Conservation (phyloP, 2,888 invertebrate genomes). For the Coleophora deauratella region DNA sequence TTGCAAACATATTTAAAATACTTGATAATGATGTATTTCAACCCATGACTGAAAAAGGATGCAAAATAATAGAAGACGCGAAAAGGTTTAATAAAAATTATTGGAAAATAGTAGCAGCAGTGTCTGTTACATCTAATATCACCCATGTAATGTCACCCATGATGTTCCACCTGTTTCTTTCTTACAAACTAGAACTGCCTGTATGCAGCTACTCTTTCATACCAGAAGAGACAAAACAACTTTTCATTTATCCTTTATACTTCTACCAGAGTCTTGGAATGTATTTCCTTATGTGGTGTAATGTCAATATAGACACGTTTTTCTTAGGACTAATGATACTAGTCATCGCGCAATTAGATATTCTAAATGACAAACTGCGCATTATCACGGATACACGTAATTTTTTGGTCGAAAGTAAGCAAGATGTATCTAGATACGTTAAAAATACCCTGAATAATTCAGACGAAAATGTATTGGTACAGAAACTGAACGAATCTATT, state of each 20-base stretch:
- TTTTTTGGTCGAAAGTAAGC: conserved; percentile 1
- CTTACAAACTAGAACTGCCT: conserved; percentile 27
- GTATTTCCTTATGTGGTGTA: conserved; percentile 34
- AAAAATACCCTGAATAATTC: neutral
- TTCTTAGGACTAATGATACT: conserved; percentile 40
- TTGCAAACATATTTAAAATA: conserved; percentile 24
- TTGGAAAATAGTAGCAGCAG: conserved; percentile 30
- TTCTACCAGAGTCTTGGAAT: conserved; percentile 41
- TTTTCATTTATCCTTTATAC: conserved; percentile 35
- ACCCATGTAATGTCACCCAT: conserved; percentile 28
- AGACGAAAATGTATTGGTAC: conserved; percentile 16
- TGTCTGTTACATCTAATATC: conserved; percentile 27
- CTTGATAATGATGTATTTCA: conserved; percentile 41
- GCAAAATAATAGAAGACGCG: conserved; percentile 27
- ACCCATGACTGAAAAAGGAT: conserved; percentile 24
- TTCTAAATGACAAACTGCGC: conserved; percentile 37
- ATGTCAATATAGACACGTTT: conserved; percentile 41
- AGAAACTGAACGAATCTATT: conserved; percentile 31
- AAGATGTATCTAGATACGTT: neutral
- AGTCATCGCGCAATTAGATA: conserved; percentile 41
- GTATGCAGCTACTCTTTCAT: conserved; percentile 40
- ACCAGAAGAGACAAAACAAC: conserved; percentile 24
- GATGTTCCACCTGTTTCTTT: conserved; percentile 26
- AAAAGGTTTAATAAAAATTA: conserved; percentile 32
- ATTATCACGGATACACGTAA: conserved; percentile 21